Evolutionary conservation across 2,797 vertebrate genomes (phyloP).

Genomic region (Pipistrellus pygmaeus): DNA sequence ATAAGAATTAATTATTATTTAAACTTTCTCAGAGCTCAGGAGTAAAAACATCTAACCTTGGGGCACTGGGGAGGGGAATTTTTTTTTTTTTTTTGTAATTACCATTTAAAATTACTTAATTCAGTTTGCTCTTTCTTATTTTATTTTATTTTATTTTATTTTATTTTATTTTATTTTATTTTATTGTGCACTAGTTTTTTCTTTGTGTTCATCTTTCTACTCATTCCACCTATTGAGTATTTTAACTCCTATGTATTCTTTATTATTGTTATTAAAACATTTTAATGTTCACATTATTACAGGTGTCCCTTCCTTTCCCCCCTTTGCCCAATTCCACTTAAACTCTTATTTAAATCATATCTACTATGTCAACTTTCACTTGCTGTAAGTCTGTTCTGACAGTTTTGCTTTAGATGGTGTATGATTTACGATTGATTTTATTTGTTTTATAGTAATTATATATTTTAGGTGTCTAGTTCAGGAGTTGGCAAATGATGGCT

Average conservation of each 20-base stretch:
- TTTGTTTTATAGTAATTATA: background rate
- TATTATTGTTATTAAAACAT: background rate
- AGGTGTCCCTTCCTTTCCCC: background rate
- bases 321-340: background rate
- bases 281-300: background rate
- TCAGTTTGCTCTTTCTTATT: background rate
- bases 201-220: background rate
- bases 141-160: background rate
- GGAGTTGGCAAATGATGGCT: background rate
- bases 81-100: background rate
- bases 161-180: background rate
- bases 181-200: background rate
- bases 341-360: background rate
- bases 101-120: background rate
- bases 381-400: background rate
- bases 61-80: background rate
- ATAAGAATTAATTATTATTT: background rate
- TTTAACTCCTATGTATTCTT: background rate
- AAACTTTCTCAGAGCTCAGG: background rate
- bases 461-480: background rate
- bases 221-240: background rate
- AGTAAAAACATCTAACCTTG: background rate
- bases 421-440: background rate
- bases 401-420: background rate
- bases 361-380: background rate